A percentile compares a stretch with the other conserved stretches of the same genome.
These are phyloP conservation scores for Chelonia mydas DNA, from an alignment of 2,797 vertebrate genomes.

Conservation along the genomic window DNA sequence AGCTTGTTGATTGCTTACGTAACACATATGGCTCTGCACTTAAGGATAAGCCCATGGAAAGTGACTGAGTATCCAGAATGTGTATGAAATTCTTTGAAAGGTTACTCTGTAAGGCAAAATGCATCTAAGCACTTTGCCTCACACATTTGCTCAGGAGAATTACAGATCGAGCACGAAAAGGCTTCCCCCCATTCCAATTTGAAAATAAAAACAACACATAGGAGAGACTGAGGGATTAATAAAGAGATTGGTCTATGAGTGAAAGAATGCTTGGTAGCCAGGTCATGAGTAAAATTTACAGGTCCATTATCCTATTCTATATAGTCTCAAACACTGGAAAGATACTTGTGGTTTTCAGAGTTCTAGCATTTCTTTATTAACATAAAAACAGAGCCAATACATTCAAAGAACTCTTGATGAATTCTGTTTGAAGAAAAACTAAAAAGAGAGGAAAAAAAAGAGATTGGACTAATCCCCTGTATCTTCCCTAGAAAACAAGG, in stretches of 20 bases:
- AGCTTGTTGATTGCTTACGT: slow-evolving; percentile 61
- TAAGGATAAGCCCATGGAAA: slow-evolving; percentile 53
- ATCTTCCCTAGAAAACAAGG: rapidly evolving
- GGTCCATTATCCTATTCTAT: background rate
- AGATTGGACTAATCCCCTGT: background rate
- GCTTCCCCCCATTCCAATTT: background rate
- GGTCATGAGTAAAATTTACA: background rate
- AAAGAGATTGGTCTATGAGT: background rate
- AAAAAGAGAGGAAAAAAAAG: background rate
- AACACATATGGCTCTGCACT: slow-evolving; percentile 77
- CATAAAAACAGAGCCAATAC: rapidly evolving
- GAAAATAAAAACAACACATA: background rate
- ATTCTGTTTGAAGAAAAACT: background rate
- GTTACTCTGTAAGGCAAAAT: slow-evolving; percentile 56
- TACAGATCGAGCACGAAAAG: background rate
- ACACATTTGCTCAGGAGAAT: background rate
- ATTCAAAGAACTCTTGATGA: background rate
- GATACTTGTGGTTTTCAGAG: background rate
- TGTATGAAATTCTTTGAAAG: slow-evolving; percentile 58
- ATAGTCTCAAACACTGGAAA: background rate
- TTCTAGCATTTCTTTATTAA: background rate
- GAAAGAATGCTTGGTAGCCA: background rate
- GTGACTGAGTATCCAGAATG: slow-evolving; percentile 43
- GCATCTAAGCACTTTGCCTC: background rate
- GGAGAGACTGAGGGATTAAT: background rate